These are phyloP conservation scores for Melitaea cinxia DNA, from an alignment of 1,140 invertebrate species.

Conservation along the genomic window DNA sequence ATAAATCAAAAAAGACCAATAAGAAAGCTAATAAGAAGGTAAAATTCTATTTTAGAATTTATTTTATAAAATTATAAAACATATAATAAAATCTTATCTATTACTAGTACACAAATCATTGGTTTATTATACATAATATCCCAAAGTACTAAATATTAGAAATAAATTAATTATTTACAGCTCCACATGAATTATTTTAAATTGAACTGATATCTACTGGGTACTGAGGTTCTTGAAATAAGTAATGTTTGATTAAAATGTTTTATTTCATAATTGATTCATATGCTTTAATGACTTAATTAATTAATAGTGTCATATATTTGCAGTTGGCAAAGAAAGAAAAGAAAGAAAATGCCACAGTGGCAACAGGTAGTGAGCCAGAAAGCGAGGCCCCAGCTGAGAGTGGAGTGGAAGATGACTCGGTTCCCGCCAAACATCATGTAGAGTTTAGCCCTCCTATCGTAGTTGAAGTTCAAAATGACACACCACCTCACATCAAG, in stretches of 20 bases:
- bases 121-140: too few relatives aligned
- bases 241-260: too few relatives aligned
- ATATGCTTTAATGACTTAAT: neutral
- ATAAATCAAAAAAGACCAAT: constrained; percentile 67
- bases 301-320: neutral
- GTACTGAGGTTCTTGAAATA: too few relatives aligned
- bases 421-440: constrained; percentile 57
- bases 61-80: too few relatives aligned
- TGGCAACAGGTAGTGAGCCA: constrained; percentile 63
- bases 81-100: too few relatives aligned
- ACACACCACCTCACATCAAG: constrained; percentile 66
- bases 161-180: too few relatives aligned
- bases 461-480: constrained; percentile 64
- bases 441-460: constrained; percentile 72
- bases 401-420: constrained; percentile 73
- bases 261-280: too few relatives aligned
- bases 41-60: neutral
- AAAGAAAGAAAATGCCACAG: constrained; percentile 65
- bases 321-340: constrained; percentile 73
- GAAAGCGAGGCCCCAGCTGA: constrained; percentile 75
- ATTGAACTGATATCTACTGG: too few relatives aligned
- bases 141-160: too few relatives aligned
- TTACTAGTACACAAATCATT: too few relatives aligned
- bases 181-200: too few relatives aligned
- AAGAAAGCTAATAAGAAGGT: constrained; percentile 76